These are phyloP conservation scores for Drosophila pseudotakahashii DNA, from an alignment of 2,888 invertebrate species.

Conservation along the genomic window DNA sequence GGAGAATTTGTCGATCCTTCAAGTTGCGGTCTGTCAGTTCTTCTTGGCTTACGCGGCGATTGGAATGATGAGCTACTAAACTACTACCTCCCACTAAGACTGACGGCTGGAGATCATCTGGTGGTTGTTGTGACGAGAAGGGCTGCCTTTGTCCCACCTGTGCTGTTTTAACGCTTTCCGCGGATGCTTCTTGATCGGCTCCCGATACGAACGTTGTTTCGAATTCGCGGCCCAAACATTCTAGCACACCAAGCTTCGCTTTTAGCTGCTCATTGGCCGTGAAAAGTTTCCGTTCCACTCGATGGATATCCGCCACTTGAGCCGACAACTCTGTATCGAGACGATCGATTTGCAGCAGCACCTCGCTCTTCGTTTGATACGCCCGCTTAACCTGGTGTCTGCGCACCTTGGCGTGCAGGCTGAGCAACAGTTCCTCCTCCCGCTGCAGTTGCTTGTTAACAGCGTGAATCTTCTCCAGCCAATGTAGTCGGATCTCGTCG, in stretches of 20 bases:
- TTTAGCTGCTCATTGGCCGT: slow-evolving; percentile 86
- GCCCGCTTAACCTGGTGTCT: slow-evolving; percentile 84
- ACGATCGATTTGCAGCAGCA: slow-evolving; percentile 76
- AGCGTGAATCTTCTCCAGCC: slow-evolving; percentile 89
- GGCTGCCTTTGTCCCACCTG: neutral
- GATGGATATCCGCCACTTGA: slow-evolving; percentile 86
- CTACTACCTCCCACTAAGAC: neutral
- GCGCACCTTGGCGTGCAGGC: slow-evolving; percentile 88
- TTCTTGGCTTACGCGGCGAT: slow-evolving; percentile 1
- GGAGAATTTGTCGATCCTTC: slow-evolving; percentile 5
- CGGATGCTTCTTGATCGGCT: neutral
- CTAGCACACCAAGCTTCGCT: slow-evolving; percentile 85
- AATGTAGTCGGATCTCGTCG: slow-evolving; percentile 86
- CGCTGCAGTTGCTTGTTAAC: slow-evolving; percentile 90
- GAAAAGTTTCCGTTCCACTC: slow-evolving; percentile 85
- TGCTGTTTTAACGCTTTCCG: slow-evolving; percentile 3
- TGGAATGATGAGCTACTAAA: neutral
- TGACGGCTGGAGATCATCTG: neutral
- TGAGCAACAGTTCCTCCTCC: slow-evolving; percentile 90
- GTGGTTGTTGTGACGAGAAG: neutral
- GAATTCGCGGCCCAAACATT: slow-evolving; percentile 86
- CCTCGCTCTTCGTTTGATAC: slow-evolving; percentile 77
- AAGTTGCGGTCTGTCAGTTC: slow-evolving; percentile 21
- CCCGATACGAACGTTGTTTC: slow-evolving; percentile 27
- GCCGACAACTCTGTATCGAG: slow-evolving; percentile 86